Conservation (phyloP, 2,797 vertebrate genomes). For the Simalia tracyae region DNA sequence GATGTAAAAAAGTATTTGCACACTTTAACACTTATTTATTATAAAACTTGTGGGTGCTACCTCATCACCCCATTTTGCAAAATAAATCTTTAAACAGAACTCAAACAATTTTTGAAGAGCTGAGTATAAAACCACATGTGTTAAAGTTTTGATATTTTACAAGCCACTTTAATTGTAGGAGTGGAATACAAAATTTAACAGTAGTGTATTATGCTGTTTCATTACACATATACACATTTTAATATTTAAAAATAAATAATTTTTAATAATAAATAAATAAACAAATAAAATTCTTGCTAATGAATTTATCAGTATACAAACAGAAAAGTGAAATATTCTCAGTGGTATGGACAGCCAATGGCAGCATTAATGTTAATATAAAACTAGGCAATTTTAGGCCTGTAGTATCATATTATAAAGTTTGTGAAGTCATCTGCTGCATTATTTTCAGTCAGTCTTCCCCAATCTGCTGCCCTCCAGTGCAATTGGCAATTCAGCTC, state of each 20-base stretch:
- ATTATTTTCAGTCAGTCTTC: background rate
- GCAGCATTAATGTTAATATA: background rate
- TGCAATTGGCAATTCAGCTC: background rate
- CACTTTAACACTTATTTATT: background rate
- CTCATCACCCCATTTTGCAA: background rate
- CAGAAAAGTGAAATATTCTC: background rate
- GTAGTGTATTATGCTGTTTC: background rate
- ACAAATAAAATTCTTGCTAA: background rate
- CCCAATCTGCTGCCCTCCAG: background rate
- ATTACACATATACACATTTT: background rate
- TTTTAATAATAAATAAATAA: too few relatives aligned
- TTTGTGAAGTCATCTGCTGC: background rate
- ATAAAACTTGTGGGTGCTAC: background rate
- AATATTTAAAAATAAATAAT: background rate
- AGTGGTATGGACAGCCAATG: background rate
- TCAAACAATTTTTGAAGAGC: background rate
- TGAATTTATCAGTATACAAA: background rate
- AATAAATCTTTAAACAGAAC: background rate
- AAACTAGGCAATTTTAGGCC: background rate
- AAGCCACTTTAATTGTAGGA: background rate
- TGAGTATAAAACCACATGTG: background rate
- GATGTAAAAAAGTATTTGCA: background rate
- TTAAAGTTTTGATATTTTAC: background rate
- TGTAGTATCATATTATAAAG: background rate
- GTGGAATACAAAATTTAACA: background rate